Conservation (phyloP, 2,113 vertebrate genomes). For the Rattus norvegicus region GRCr8 NC_086029.1:70595501-70596000, state of each 20-base stretch:
- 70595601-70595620: background rate
- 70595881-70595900: background rate
- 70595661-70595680: background rate
- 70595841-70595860: conserved; percentile 13
- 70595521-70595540: background rate
- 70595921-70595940: conserved; percentile 15
- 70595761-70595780: background rate
- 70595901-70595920: conserved; percentile 39
- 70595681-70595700: background rate
- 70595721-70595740: background rate
- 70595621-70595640: background rate
- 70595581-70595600: background rate
- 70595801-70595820: conserved; percentile 18
- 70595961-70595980: background rate
- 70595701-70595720: background rate
- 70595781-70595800: background rate
- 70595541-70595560: background rate
- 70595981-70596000: background rate
- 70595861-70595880: background rate
- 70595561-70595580: conserved; percentile 7
- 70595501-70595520: background rate
- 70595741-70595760: background rate
- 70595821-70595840: background rate
- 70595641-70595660: background rate
- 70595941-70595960: background rate